These are phyloP conservation scores for Triplophysa siluroides DNA, from an alignment of 2,113 vertebrate genomes.

Conservation along the genomic window DNA sequence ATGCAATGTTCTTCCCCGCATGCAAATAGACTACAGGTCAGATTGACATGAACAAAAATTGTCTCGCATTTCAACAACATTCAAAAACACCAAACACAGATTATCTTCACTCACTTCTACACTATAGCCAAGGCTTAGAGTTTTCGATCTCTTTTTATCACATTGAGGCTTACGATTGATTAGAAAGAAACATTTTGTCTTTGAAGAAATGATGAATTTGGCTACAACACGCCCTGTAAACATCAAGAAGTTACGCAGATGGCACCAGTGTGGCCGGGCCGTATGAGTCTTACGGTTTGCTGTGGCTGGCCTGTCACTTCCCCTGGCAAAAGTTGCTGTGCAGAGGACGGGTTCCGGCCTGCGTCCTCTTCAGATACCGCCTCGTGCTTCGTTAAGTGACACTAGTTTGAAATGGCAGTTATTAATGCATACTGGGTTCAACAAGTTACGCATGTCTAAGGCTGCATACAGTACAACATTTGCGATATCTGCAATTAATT, in stretches of 20 bases:
- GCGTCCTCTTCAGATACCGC: conserved; percentile 68
- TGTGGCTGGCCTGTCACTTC: conserved; percentile 65
- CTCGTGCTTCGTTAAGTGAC: conserved; percentile 72
- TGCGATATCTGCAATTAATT: conserved; percentile 20
- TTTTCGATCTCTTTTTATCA: conserved; percentile 60
- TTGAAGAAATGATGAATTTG: conserved; percentile 48
- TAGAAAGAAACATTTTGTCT: conserved; percentile 52
- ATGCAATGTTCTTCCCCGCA: not conserved
- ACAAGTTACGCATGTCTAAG: conserved; percentile 44
- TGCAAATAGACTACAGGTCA: not conserved
- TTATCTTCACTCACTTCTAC: conserved; percentile 16
- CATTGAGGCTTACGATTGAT: conserved; percentile 47
- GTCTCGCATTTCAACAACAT: not conserved
- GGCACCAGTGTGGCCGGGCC: conserved; percentile 54
- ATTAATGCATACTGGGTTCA: conserved; percentile 57
- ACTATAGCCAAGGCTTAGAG: conserved; percentile 64
- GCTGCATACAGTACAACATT: conserved; percentile 27
- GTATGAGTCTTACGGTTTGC: conserved; percentile 65
- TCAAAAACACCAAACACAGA: conserved; percentile 7
- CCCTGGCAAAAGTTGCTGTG: conserved; percentile 66
- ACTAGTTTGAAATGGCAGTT: conserved; percentile 70
- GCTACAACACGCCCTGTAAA: conserved; percentile 48
- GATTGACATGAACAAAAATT: not conserved
- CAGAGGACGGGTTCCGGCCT: conserved; percentile 64
- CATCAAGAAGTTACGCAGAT: conserved; percentile 53